Evolutionary conservation across 2,797 vertebrate genomes (phyloP), one percentile per base, ranked within the genome.

Genomic region (Muscicapa striata): DNA sequence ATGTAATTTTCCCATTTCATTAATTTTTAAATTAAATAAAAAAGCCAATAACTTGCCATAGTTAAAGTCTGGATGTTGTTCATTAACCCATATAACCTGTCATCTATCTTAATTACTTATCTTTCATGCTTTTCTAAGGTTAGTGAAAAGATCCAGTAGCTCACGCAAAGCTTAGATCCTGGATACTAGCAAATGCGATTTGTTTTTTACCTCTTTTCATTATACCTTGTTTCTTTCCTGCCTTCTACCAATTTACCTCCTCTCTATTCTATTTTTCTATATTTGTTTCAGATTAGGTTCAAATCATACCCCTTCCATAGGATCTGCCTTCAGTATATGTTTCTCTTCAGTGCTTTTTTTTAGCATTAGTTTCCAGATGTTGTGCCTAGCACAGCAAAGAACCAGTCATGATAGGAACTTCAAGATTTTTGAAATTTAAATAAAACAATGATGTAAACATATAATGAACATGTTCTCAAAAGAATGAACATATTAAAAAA

Each of bases 21-120:
- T 93, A 78, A 27, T 72, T 92, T 87, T 92, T 54, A 72, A 74
- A 91, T 92, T 64, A 83, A 80, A 84, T 84, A 8, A 43, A 87
- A 89, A 87, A 69, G 6, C n/a, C 58, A 61, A 27, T 85, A 72
- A 30, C 24, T 83, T 67, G 45, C 57, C 2, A 0, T 41, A 67
- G 48, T 91, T 89, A 36, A 89, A 73, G 32, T 63, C 7, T 36
- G 48, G 55, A 55, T 89, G 55, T 72, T 87, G n/a, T 84, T 29
- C 23, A n/a, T 84, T 85, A 86, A 62, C 36, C 34, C 52, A 2
- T 34, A 46, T 73, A 89, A 83, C 55, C 63, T 58, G 19, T 68
- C 41, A 58, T 89, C 70, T 54, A 2, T 89, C 68, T 80, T 75
- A 32, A 83, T 89, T 74, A 46, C 5, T 0, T 67, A n/a, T 8